Conservation (phyloP, 2,797 vertebrate genomes). For the Coregonus ussuriensis region DNA sequence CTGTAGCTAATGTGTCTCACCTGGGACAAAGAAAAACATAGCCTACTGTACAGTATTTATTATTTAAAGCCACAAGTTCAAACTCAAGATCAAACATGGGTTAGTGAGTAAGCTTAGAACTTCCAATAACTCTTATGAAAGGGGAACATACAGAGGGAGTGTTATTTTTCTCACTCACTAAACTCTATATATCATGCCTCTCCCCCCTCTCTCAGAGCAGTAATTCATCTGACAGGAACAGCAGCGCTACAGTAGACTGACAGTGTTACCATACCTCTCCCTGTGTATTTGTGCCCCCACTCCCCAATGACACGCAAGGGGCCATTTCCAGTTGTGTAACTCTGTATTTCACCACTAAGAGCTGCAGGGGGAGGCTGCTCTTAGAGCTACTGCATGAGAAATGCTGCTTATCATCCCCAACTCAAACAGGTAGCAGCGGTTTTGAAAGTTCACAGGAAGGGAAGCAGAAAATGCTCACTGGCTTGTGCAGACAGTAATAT, state of each 20-base stretch:
- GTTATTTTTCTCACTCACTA: constrained; percentile 34
- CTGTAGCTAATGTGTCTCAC: background rate
- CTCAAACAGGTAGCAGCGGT: background rate
- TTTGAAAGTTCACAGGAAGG: constrained; percentile 4
- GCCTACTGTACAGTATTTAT: background rate
- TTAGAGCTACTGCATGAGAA: too few species aligned
- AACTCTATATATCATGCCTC: constrained; percentile 30
- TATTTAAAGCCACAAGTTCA: background rate
- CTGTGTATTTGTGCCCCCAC: background rate
- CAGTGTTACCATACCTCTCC: background rate
- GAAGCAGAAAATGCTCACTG: background rate
- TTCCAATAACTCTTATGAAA: background rate
- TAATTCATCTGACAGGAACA: background rate
- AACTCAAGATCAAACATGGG: constrained; percentile 17
- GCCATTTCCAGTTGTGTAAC: background rate
- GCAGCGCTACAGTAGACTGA: background rate
- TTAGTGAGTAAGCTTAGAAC: constrained; percentile 10
- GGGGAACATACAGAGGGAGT: constrained; percentile 25
- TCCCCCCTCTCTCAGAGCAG: background rate
- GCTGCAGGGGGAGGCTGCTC: too few species aligned
- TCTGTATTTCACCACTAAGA: background rate
- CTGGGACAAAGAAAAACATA: background rate
- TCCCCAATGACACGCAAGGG: background rate
- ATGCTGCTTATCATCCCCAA: too few species aligned
- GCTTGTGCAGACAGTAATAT: background rate